Base-by-base conservation (phyloP, 2,888 invertebrate species). In the Tanypteryx hageni region DNA sequence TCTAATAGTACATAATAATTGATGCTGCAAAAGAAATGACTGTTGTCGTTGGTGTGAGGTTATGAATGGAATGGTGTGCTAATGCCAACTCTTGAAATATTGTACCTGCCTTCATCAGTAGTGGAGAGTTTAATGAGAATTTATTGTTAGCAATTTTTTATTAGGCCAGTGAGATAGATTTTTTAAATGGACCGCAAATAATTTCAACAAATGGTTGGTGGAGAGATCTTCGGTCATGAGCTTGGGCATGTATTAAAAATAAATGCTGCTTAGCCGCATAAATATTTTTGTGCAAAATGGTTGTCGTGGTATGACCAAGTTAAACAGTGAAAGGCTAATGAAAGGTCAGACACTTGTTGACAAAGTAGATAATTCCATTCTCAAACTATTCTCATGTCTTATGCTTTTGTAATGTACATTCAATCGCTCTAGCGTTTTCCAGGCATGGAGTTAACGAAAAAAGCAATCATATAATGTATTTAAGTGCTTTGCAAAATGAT, bases 141-240 rank as follows among this genome's bases (percentile, higher is more conserved):
- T 89, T 64, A 89, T 89, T 68, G 89, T 89, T 89, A 89, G 89
- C 89, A 64, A 64, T 68, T 89, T 89, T 89, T 89, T 89, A 89
- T 64, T 89, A 89, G 89, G 89, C 27, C 64, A 89, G 64, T 89
- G 89, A 68, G 44, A 10, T 64, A 89, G 64, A 58, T 27, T 86
- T 64, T 89, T 64, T 64, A 31, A 61, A 89, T 44, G n/a, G 44
- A 89, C 89, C 64, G 31, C 68, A 68, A 89, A 68, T 64, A 64
- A 56, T 44, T 61, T 89, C 22, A 76, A 27, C 27, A 4, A 64
- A 18, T 18, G 68, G 31, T 89, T 61, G 89, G 64, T 89, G 89
- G 31, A 68, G 31, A 89, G 64, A 44, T 31, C 56, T 83, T 18
- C 64, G 44, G 64, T 89, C 64, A 64, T 64, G 11, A 44, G n/a